Evolutionary conservation across 2,113 vertebrate species (phyloP), one percentile per base, ranked within the genome.

Genomic region (Ptychochromis oligacanthus): DNA sequence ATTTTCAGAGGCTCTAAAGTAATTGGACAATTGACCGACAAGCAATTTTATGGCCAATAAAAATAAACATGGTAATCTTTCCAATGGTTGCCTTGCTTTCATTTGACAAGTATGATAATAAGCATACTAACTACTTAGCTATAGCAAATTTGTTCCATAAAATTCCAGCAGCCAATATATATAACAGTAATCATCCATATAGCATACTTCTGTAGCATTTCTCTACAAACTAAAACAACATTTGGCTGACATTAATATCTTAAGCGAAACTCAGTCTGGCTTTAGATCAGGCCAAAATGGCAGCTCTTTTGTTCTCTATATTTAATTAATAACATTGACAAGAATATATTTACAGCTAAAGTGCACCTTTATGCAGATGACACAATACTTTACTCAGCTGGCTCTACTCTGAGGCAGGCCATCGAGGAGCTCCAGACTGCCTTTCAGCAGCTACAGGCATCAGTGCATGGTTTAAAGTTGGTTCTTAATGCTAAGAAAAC

Each of bases 401-500:
- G 0, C 40, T 43, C 11, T 43, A 13, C 40, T 43, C 62, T 43
- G n/a, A 43, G 36, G 40, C 62, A 65, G 62, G 62, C 40, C 15
- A 43, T 7, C 15, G 40, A 64, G n/a, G 62, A 43, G 62, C 62
- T 65, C 7, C n/a, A 65, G 38, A 17, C 38, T 43, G n/a, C 38
- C 62, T 24, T 0, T 43, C 38, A 65, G 38, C 36, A 65, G 38
- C 36, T 34, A n/a, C 60, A 0, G 0, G 34, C n/a, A 65, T 43
- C n/a, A 43, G 13, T 24, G n/a, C n/a, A 43, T 43, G 13, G 6
- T 65, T 65, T 65, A 7, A 43, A 17, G 40, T 43, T 43, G 62
- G 38, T 65, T 65, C n/a, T 10, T 24, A 65, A 43, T 65, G 38
- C 38, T 0, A 17, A 65, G n/a, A 43, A 40, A 40, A 12, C 2